Conservation (phyloP, 2,113 vertebrate species). For the Aldabrachelys gigantea region DNA sequence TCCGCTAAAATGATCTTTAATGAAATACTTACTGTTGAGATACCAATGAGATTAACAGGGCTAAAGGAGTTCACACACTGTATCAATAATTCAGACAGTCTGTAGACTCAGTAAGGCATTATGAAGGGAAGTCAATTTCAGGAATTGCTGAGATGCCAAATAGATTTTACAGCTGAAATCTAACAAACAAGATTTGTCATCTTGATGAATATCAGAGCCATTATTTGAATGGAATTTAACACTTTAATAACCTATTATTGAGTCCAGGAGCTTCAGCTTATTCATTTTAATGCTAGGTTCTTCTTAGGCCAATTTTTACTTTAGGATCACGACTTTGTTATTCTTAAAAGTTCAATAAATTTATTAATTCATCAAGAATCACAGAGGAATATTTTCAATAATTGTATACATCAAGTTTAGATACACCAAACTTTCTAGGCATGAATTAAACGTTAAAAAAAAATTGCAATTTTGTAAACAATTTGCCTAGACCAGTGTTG, state of each 20-base stretch:
- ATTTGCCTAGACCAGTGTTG: not conserved
- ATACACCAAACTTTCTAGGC: not conserved
- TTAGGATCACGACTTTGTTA: not conserved
- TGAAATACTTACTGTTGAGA: not conserved
- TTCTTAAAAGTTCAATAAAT: not conserved
- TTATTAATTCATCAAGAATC: not conserved
- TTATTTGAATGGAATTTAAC: not conserved
- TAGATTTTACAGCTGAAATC: not conserved
- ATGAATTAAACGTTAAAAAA: not conserved
- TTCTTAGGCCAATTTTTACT: not conserved
- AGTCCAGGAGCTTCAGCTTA: not conserved
- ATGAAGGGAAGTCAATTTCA: not conserved
- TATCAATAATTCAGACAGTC: not conserved
- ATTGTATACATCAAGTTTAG: not conserved
- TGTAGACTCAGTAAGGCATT: not conserved
- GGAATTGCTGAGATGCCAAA: not conserved
- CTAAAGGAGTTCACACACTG: not conserved
- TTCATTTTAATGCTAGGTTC: not conserved
- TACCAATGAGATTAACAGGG: not conserved
- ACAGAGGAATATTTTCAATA: not conserved
- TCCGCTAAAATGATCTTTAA: not conserved
- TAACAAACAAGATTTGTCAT: not conserved
- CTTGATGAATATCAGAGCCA: not conserved
- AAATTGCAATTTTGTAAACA: not conserved
- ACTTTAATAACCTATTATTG: not conserved